Base-by-base conservation (phyloP, 2,113 vertebrate species). In the Ariopsis seemanni region DNA sequence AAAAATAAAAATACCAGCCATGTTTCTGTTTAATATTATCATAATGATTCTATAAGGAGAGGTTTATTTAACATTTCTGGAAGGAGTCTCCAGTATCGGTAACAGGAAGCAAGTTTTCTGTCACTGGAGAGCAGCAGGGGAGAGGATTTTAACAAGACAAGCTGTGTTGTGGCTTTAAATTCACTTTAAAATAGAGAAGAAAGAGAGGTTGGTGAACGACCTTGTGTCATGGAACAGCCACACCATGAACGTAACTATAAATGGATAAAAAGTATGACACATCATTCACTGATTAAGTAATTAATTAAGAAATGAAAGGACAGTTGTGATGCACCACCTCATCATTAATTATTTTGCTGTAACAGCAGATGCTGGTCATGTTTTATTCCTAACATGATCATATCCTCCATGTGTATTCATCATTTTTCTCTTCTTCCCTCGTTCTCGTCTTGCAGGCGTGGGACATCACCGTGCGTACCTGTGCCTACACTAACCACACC, bases 401-500 rank as follows among this genome's bases (percentile, higher is more conserved):
- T 52, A 52, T 58, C 4, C 57, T 48, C 0, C 14, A 14, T 58
- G 0, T 77, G 7, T 60, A 6, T 69, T 82, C 72, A 42, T 30
- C 9, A 55, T 55, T 57, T 12, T 12, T 85, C 22, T 18, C 48
- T 63, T 77, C 17, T 87, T 17, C 5, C 3, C 18, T 82, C 4
- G 63, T 0, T 27, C 5, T 79, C 18, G 22, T n/a, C 42, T n/a
- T 18, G 18, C 67, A 98, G 97, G 97, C 97, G 2, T 98, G 97
- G 97, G 96, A 97, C 0, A 91, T 98, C 87, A 96, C 95, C 0
- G 94, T 95, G 65, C 95, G 90, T 50, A 97, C 97, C 14, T 98
- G 97, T 7, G 97, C 97, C 77, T 98, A 98, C 94, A 98, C 97
- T 88, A 98, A 98, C 90, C 97, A 98, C 94, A 98, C 97, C 0